phyloP scores from a whole-genome alignment of 2,888 invertebrate species.

The Fissipunctia ypsillon region DNA sequence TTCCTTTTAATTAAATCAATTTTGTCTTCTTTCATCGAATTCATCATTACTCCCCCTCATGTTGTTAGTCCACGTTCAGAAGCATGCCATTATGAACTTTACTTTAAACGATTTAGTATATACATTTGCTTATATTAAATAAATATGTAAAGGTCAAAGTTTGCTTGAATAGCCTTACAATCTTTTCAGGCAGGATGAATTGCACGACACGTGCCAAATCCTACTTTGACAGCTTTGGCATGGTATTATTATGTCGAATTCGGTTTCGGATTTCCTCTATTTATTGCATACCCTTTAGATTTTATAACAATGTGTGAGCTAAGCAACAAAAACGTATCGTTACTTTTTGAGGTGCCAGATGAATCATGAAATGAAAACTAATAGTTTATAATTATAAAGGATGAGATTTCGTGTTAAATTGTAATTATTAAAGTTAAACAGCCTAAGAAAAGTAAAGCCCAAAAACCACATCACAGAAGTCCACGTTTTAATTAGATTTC shows the following conservation, averaged over 20 bases:
- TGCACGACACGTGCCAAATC: not conserved
- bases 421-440: conserved; percentile 13
- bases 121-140: not conserved
- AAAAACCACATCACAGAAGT: conserved; percentile 19
- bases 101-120: not conserved
- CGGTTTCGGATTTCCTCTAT: not conserved
- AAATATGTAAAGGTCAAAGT: not conserved
- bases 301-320: not conserved
- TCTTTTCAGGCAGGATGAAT: not conserved
- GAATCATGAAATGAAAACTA: not conserved
- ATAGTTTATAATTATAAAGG: not conserved
- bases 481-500: conserved; percentile 47
- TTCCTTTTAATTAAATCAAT: too few relatives aligned
- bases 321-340: not conserved
- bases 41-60: too few relatives aligned
- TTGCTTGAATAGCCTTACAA: not conserved
- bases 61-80: not conserved
- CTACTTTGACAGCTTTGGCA: not conserved
- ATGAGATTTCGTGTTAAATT: conserved; percentile 9
- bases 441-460: conserved; percentile 10
- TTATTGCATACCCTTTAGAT: not conserved
- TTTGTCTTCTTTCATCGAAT: too few relatives aligned
- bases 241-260: not conserved
- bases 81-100: not conserved
- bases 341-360: not conserved